Base-by-base conservation (phyloP, 2,113 vertebrate species). In the Epinephelus fuscoguttatus region DNA sequence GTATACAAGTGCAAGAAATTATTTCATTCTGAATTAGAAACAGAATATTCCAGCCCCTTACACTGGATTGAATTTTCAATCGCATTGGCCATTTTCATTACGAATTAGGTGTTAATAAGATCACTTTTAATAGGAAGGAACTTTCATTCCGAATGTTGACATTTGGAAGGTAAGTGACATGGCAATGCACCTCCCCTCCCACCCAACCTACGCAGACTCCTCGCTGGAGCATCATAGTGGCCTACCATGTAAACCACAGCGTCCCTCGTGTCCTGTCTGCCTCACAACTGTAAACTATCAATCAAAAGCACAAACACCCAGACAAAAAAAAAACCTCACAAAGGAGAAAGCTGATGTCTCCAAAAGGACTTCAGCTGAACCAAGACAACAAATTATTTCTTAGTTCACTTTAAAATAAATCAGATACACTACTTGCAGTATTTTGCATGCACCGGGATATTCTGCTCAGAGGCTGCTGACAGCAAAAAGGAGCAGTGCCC, bases 401-500 rank as follows among this genome's bases (percentile, higher is more conserved):
- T 7, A 21, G 19, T 40, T 75, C 3, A 42, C 21, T 25, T 62
- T 18, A 18, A 37, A 56, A 63, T 70, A n/a, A 75, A 52, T 17
- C 25, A 53, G 13, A 30, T 27, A 12, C 15, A 19, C 23, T 15
- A 45, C n/a, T 57, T 56, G 55, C 15, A 57, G 4, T 52, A 23
- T 33, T 62, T 33, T 23, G 47, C 27, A 33, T 62, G 19, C 19
- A 50, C 4, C 25, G 30, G 66, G 66, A 30, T 68, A 30, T 50
- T 49, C 45, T 50, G 66, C 66, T 68, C 3, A 14, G 17, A 10
- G 66, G 66, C 30, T 30, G 47, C 23, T 50, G 49, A 21, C 18
- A 33, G 66, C 45, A 50, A 50, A 69, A 69, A 53, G 30, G 50
- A n/a, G 50, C 68, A 37, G 68, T 21, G 27, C 30, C 27, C 68